Evolutionary conservation across 2,888 invertebrate species (phyloP), one percentile per base, ranked within the genome.

Genomic region (Harpalus rufipes): DNA sequence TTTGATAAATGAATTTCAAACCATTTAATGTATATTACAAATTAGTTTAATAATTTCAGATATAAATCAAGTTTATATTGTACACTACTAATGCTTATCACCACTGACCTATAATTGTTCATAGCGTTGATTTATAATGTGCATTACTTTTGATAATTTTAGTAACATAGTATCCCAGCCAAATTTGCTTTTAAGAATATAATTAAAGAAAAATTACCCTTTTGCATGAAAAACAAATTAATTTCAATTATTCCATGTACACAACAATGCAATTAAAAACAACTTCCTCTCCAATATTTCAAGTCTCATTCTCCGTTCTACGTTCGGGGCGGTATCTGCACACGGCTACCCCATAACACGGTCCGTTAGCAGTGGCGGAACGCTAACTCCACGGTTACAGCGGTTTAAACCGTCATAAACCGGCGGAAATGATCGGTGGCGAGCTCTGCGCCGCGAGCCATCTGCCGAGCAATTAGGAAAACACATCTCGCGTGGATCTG

Each of bases 381-480:
- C 58, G 78, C 78, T 78, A 78, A 76, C 72, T 44, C 39, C 44
- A 68, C 63, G 68, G 68, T 83, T 59, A 83, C 84, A 78, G 25
- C 65, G 56, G 63, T 76, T 84, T 84, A 84, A 84, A 68, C 84
- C 78, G 68, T 78, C 84, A 78, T 84, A 84, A 84, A 84, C 58
- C 78, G 63, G 25, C 44, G 84, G 84, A 78, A 84, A 84, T 84
- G 84, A 65, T 74, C 74, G 83, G 83, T 83, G 58, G 82, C 83
- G 59, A 59, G 41, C 76, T 21, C 41, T 41, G 44, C 21, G 51
- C 65, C 65, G 16, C 39, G 21, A 21, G 78, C 78, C 84, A 84
- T 78, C 84, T 84, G 84, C 78, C 65, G 32, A 74, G 61, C 84
- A 84, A 84, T 84, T 84, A 84, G 78, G 78, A 56, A 84, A 84